These are phyloP conservation scores for Schizopygopsis pylzovi DNA, from an alignment of 2,797 vertebrate genomes.

Conservation along the genomic window DNA sequence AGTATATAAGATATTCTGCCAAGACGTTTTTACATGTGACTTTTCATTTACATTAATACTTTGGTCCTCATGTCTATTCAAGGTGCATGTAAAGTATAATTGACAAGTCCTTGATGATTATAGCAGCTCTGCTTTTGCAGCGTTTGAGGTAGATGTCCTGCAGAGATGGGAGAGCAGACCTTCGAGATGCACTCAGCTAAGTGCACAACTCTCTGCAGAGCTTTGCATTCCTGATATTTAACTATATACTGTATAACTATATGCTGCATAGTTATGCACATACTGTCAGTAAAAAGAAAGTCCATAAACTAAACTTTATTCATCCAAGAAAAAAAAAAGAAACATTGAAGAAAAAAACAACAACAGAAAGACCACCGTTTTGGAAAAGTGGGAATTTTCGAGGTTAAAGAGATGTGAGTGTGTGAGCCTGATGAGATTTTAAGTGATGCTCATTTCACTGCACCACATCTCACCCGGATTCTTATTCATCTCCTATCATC, in stretches of 20 bases:
- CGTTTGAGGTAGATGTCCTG: too few relatives aligned
- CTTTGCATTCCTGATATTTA: too few relatives aligned
- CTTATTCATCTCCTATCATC: conserved; percentile 19
- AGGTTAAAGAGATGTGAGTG: neutral
- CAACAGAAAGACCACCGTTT: neutral
- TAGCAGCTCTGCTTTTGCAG: too few relatives aligned
- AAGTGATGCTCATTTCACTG: conserved; percentile 34
- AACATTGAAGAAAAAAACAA: neutral
- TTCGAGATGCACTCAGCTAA: too few relatives aligned
- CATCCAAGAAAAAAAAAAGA: neutral
- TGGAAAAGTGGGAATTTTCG: conserved; percentile 3
- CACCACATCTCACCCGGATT: neutral
- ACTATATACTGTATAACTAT: too few relatives aligned
- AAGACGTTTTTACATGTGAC: neutral
- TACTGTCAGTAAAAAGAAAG: neutral
- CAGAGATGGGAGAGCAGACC: too few relatives aligned
- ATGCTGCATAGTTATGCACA: neutral
- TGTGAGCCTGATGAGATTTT: conserved; percentile 42
- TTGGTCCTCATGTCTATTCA: neutral
- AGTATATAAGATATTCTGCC: neutral
- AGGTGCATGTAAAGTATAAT: neutral
- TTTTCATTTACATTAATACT: neutral
- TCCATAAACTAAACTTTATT: neutral
- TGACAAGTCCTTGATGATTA: too few relatives aligned
- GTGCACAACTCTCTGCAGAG: too few relatives aligned